These are phyloP conservation scores for Albula glossodonta DNA, from an alignment of 2,113 vertebrate species.

Conservation along the genomic window DNA sequence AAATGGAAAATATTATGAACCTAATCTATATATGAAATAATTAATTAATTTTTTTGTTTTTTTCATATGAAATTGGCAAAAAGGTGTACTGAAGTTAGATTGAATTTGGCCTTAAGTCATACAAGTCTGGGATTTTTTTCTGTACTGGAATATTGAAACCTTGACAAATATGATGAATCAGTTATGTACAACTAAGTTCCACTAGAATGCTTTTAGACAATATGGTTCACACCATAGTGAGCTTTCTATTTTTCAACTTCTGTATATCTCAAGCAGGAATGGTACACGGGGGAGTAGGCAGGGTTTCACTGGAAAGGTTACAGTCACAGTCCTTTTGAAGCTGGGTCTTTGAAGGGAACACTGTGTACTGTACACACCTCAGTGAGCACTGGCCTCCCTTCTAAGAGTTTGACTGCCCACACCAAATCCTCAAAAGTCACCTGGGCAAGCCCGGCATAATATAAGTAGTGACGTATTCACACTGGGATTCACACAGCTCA, in stretches of 20 bases:
- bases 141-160: background rate
- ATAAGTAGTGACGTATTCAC: background rate
- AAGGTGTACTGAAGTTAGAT: background rate
- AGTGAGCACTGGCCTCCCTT: slow-evolving; percentile 25
- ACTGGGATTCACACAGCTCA: background rate
- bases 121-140: background rate
- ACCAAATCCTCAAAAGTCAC: background rate
- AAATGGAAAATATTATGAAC: background rate
- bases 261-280: background rate
- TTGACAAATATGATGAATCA: no score
- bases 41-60: background rate
- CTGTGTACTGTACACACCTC: slow-evolving; percentile 12
- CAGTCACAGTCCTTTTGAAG: slow-evolving; percentile 48
- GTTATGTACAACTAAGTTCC: background rate
- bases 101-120: background rate
- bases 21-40: background rate
- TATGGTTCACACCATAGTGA: background rate
- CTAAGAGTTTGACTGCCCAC: slow-evolving; percentile 25
- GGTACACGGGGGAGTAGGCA: background rate
- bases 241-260: background rate
- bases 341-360: slow-evolving; percentile 33
- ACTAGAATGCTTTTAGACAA: background rate
- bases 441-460: background rate
- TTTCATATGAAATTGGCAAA: background rate
- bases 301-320: slow-evolving; percentile 45